A percentile compares a stretch with the other conserved stretches of the same genome.
These are phyloP conservation scores for Melinaea marsaeus DNA, from an alignment of 2,888 invertebrate genomes.

Conservation along the genomic window DNA sequence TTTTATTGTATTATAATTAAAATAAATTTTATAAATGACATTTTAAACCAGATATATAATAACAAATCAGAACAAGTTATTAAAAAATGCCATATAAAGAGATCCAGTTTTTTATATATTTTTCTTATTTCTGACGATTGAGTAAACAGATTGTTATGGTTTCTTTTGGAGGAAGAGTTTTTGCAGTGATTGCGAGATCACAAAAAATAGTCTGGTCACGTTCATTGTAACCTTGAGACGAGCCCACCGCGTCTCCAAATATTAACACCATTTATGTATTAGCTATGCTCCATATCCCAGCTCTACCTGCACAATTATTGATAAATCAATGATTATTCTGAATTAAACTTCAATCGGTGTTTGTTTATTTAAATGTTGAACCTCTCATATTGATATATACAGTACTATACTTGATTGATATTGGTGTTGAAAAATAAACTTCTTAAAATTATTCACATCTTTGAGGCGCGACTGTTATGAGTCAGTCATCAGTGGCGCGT, in stretches of 20 bases:
- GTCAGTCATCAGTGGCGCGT: slow-evolving; percentile 63
- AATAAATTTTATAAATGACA: no score
- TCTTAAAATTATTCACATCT: not conserved
- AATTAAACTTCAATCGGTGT: no score
- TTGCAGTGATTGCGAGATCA: slow-evolving; percentile 34
- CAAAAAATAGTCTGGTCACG: slow-evolving; percentile 54
- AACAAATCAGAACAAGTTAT: not conserved
- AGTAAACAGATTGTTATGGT: slow-evolving; percentile 29
- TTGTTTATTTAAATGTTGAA: not conserved
- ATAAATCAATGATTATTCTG: no score
- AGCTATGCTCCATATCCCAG: not conserved
- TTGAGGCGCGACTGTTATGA: slow-evolving; percentile 40
- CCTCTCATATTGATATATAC: not conserved
- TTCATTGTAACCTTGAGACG: slow-evolving; percentile 54
- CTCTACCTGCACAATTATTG: not conserved
- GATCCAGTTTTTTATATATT: not conserved
- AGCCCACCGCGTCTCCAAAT: slow-evolving; percentile 42
- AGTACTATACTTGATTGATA: not conserved
- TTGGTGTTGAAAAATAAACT: no score
- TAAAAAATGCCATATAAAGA: no score
- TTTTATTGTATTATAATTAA: no score
- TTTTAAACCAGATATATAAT: no score
- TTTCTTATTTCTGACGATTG: not conserved
- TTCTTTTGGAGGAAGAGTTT: slow-evolving; percentile 39
- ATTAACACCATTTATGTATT: slow-evolving; percentile 34